These are phyloP conservation scores for Simalia tracyae DNA, from an alignment of 2,797 vertebrate species.

Conservation along the genomic window DNA sequence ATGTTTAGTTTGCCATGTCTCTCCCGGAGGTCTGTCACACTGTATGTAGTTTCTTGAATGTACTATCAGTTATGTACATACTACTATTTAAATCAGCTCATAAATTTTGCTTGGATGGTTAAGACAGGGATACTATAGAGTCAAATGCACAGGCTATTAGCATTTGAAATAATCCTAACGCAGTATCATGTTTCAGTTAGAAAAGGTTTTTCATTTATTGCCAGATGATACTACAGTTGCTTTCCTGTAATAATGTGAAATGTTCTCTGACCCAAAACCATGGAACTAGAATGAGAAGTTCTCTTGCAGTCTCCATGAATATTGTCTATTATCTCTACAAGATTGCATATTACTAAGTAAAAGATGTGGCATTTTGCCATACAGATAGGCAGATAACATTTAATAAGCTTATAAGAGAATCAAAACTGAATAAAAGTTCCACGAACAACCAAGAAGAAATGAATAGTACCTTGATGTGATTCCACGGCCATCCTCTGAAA, in stretches of 20 bases:
- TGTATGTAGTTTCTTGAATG: conserved; percentile 55
- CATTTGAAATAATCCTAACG: conserved; percentile 35
- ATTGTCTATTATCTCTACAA: neutral
- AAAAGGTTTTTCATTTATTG: conserved; percentile 45
- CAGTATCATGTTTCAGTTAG: conserved; percentile 21
- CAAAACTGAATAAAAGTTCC: neutral
- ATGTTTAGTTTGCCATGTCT: too few relatives aligned
- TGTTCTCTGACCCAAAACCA: conserved; percentile 18
- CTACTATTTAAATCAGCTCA: conserved; percentile 60
- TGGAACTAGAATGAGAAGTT: neutral
- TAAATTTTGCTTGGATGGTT: conserved; percentile 51
- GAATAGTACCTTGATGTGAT: neutral
- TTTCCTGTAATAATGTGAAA: conserved; percentile 11
- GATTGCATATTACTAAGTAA: conserved; percentile 9
- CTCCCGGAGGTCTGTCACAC: conserved; percentile 1
- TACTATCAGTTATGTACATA: conserved; percentile 51
- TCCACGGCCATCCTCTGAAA: neutral
- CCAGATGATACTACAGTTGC: conserved; percentile 15
- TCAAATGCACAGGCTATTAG: conserved; percentile 45
- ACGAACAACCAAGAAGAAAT: neutral
- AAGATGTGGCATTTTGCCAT: neutral
- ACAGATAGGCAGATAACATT: neutral
- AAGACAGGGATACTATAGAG: conserved; percentile 48
- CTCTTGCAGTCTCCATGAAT: neutral
- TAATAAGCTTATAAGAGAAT: neutral